Percentiles rank a stretch among this genome's conserved stretches.
These are phyloP conservation scores for Drosophila picticornis DNA, from an alignment of 2,888 invertebrate species.

Conservation along the genomic window DNA sequence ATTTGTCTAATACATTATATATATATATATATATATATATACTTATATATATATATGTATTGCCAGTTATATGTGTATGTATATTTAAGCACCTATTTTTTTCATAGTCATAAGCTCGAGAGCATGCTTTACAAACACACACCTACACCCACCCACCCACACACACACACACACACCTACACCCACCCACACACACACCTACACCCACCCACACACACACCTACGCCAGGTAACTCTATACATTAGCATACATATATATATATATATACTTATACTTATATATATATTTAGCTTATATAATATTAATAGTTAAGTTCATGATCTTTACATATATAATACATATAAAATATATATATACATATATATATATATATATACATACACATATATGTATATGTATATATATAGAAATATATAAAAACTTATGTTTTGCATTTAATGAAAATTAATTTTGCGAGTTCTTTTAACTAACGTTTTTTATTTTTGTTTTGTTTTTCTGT, in stretches of 20 bases:
- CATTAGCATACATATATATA: constrained; percentile 15
- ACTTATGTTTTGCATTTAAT: constrained; percentile 57
- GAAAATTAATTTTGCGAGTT: constrained; percentile 43
- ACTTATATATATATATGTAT: constrained; percentile 35
- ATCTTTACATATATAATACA: constrained; percentile 39
- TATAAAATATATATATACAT: constrained; percentile 13
- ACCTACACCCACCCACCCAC: constrained; percentile 6
- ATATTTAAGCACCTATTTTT: constrained; percentile 44
- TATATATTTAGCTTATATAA: constrained; percentile 27
- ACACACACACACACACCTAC: constrained; percentile 18
- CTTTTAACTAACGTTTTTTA: constrained; percentile 35
- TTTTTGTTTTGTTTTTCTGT: constrained; percentile 3
- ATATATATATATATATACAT: constrained; percentile 36
- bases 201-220: constrained; percentile 12
- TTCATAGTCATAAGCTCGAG: constrained; percentile 61
- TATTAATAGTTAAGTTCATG: constrained; percentile 47
- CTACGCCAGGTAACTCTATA: constrained; percentile 25
- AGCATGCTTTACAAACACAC: constrained; percentile 62
- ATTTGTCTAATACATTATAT: constrained; percentile 46
- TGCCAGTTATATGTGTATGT: constrained; percentile 14
- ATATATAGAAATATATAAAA: constrained; percentile 34
- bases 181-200: constrained; percentile 11
- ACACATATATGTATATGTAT: constrained; percentile 36
- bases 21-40: constrained; percentile 25
- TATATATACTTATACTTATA: constrained; percentile 14